phyloP scores from a whole-genome alignment of 2,113 vertebrate genomes.

The Recurvirostra avosetta region DNA sequence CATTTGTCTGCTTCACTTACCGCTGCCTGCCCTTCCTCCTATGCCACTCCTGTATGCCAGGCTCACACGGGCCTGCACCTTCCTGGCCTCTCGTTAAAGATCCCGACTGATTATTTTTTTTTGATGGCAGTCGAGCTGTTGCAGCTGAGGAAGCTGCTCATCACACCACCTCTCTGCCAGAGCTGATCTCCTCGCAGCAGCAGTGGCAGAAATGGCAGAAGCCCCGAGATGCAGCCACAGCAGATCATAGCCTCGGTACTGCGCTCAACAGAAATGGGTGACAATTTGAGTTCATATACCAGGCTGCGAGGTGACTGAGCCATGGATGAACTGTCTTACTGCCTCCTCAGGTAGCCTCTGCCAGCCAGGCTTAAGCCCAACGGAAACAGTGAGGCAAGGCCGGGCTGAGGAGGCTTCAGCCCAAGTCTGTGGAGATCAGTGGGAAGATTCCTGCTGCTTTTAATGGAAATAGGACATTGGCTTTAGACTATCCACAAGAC shows the following conservation, averaged over 20 bases:
- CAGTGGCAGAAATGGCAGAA: background rate
- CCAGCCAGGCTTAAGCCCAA: background rate
- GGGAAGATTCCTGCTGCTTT: background rate
- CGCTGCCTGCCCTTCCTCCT: background rate
- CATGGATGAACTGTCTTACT: background rate
- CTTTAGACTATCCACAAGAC: background rate
- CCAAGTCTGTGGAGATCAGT: background rate
- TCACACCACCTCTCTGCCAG: background rate
- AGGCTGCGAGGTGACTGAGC: background rate
- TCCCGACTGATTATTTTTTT: background rate
- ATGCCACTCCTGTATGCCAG: background rate
- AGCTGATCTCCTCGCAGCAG: fast-evolving
- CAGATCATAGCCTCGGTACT: background rate
- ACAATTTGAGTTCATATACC: background rate
- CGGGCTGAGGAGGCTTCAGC: background rate
- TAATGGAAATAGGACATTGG: background rate
- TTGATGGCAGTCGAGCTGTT: background rate
- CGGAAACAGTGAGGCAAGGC: background rate
- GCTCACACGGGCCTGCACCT: background rate
- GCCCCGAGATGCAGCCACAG: background rate
- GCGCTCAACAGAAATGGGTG: background rate
- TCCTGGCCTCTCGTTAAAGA: background rate
- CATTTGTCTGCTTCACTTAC: constrained; percentile 28
- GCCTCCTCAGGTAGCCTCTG: background rate
- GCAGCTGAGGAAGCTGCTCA: background rate